Evolutionary conservation across 2,797 vertebrate genomes (phyloP).

Genomic region (Typhlichthys subterraneus): DNA sequence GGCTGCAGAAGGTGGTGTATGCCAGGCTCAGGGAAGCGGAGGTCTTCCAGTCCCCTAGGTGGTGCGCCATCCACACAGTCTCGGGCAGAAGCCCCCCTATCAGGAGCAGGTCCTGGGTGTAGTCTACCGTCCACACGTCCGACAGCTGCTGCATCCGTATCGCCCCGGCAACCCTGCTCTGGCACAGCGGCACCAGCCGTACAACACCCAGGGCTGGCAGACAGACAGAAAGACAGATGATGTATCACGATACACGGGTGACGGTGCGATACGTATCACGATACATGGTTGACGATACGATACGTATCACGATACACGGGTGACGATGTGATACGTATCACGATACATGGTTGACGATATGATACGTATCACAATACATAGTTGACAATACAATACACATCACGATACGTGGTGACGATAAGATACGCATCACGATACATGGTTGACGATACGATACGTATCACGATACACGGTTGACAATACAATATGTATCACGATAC

Average conservation of each 20-base stretch:
- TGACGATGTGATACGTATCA: no score
- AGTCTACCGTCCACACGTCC: slow-evolving; percentile 90
- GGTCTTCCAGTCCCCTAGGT: slow-evolving; percentile 93
- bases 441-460: no score
- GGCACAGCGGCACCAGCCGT: slow-evolving; percentile 83
- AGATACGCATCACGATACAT: no score
- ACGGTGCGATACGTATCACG: no score
- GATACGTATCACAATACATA: no score
- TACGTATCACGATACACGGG: no score
- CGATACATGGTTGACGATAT: no score
- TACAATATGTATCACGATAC: no score
- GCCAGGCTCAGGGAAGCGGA: slow-evolving; percentile 85
- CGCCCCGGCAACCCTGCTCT: slow-evolving; percentile 73
- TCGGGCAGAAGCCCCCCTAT: slow-evolving; percentile 90
- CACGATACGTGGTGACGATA: no score
- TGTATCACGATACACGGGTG: not conserved
- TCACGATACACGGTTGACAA: no score
- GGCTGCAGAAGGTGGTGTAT: slow-evolving; percentile 76
- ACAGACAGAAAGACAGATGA: not conserved
- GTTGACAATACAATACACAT: no score
- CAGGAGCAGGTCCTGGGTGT: slow-evolving; percentile 88
- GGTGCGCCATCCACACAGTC: slow-evolving; percentile 86
- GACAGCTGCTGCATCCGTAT: slow-evolving; percentile 87
- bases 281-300: no score
- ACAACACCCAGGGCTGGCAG: slow-evolving; percentile 50